Percentiles rank a stretch among this genome's conserved stretches.
These are phyloP conservation scores for Oncorhynchus tshawytscha DNA, from an alignment of 2,113 vertebrate genomes.

Conservation along the genomic window DNA sequence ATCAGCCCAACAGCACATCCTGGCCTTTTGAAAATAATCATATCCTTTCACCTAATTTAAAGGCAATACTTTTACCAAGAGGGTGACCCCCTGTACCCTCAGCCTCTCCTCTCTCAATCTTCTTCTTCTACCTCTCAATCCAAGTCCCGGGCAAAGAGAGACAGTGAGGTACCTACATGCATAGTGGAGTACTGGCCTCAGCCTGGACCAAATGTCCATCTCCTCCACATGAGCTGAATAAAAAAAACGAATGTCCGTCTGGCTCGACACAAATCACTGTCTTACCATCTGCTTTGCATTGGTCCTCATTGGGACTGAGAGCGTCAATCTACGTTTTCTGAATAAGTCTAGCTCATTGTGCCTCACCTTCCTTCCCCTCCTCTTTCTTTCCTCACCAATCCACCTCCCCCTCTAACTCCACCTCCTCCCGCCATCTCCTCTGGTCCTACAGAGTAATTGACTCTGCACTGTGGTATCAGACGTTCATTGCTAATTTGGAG, in stretches of 20 bases:
- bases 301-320: neutral
- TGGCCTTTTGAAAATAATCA: conserved; percentile 74
- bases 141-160: neutral
- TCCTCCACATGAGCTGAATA: neutral
- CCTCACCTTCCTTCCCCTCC: neutral
- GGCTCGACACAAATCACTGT: conserved; percentile 31
- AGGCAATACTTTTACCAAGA: conserved; percentile 68
- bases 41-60: conserved; percentile 75
- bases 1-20: conserved; percentile 60
- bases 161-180: neutral
- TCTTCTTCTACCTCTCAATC: neutral
- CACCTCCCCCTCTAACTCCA: conserved; percentile 37
- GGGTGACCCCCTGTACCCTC: conserved; percentile 62
- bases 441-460: conserved; percentile 64
- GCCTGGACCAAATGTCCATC: neutral
- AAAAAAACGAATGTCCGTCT: conserved; percentile 43
- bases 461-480: conserved; percentile 66
- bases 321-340: neutral
- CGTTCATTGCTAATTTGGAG: conserved; percentile 76
- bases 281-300: neutral
- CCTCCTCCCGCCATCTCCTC: conserved; percentile 21
- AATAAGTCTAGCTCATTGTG: conserved; percentile 23
- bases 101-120: neutral
- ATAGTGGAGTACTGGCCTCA: neutral
- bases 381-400: conserved; percentile 21